Conservation (phyloP, 2,888 invertebrate species). For the Alentia gelatinosa region DNA sequence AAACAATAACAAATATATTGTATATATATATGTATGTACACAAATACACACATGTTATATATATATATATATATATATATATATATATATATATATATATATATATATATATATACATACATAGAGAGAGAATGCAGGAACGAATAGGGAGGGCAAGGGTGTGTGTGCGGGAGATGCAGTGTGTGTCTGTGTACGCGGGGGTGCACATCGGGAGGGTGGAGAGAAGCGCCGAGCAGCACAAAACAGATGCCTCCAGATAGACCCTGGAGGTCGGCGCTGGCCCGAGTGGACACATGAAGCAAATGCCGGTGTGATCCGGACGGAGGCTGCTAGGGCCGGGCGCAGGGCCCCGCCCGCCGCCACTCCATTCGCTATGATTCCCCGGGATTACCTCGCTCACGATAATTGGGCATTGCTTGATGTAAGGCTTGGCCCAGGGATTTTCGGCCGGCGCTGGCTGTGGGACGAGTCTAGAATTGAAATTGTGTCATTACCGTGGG, state of each 20-base stretch:
- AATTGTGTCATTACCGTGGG: conserved; percentile 51
- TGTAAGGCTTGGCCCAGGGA: conserved; percentile 50
- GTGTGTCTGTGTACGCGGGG: too few species aligned
- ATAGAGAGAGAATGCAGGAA: too few species aligned
- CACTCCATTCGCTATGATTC: conserved; percentile 52
- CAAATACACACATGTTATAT: too few species aligned
- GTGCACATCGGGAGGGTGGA: too few species aligned
- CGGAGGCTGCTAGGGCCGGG: not conserved
- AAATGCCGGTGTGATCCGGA: not conserved
- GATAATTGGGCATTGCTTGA: conserved; percentile 54
- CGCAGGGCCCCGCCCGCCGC: not conserved
- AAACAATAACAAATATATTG: too few species aligned
- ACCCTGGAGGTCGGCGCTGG: conserved; percentile 25
- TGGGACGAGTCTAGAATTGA: conserved; percentile 49
- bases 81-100: too few species aligned
- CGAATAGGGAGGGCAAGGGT: not conserved
- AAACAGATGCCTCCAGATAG: conserved; percentile 43
- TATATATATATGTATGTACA: too few species aligned
- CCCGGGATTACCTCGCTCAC: conserved; percentile 43
- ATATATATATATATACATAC: too few species aligned
- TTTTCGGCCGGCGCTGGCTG: not conserved
- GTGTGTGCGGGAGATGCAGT: not conserved
- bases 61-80: too few species aligned
- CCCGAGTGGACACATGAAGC: conserved; percentile 51
- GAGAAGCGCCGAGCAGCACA: not conserved